A percentile compares a stretch with the other conserved stretches of the same genome.
Evolutionary conservation across 2,888 invertebrate species (phyloP).

Genomic region (Coenonympha arcania): DNA sequence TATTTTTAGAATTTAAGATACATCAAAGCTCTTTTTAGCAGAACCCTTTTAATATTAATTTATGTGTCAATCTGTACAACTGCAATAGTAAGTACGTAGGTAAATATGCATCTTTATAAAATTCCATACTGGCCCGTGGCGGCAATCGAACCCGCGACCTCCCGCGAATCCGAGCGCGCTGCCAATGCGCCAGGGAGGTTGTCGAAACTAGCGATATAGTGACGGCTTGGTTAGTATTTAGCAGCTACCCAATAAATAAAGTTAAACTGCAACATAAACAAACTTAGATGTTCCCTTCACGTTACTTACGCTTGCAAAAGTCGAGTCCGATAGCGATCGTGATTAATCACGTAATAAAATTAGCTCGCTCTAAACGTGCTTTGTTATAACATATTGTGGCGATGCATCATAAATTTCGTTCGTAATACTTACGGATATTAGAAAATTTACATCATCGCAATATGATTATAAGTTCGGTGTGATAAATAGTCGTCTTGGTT

Average conservation of each 20-base stretch:
- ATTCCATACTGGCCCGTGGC: too few relatives aligned
- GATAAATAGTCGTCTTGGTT: too few relatives aligned
- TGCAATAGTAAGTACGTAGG: too few relatives aligned
- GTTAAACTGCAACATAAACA: not conserved
- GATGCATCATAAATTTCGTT: not conserved
- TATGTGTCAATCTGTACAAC: too few relatives aligned
- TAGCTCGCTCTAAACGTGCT: constrained; percentile 17
- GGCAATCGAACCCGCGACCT: too few relatives aligned
- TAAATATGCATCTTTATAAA: too few relatives aligned
- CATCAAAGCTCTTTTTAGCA: not conserved
- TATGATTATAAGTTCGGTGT: too few relatives aligned
- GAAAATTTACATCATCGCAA: not conserved
- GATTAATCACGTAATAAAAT: constrained; percentile 21
- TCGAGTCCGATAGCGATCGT: constrained; percentile 12
- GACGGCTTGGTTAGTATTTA: too few relatives aligned
- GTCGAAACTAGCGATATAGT: too few relatives aligned
- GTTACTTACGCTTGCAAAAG: constrained; percentile 13
- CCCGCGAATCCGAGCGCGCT: too few relatives aligned
- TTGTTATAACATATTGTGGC: constrained; percentile 3
- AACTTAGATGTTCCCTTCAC: not conserved
- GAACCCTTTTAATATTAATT: not conserved
- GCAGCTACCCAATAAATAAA: not conserved
- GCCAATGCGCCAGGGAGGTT: too few relatives aligned
- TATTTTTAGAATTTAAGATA: not conserved
- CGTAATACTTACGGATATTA: not conserved